A percentile compares a stretch with the other conserved stretches of the same genome.
Conservation (phyloP, 2,113 vertebrate species). For the Istiophorus platypterus region DNA sequence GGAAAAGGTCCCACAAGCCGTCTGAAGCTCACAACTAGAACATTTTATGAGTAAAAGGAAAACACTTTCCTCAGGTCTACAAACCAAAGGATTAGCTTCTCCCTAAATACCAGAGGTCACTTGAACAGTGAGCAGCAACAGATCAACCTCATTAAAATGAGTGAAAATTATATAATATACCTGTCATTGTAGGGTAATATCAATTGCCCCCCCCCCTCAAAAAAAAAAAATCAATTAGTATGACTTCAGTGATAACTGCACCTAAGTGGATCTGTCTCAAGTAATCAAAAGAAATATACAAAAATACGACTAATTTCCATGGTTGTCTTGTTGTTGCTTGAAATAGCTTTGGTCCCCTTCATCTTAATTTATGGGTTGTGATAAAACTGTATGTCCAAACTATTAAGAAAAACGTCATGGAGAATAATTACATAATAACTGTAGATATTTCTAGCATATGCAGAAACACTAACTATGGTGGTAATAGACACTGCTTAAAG, state of each 20-base stretch:
- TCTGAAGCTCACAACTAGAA: constrained; percentile 41
- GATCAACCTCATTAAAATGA: background rate
- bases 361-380: background rate
- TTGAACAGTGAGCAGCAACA: constrained; percentile 18
- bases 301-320: background rate
- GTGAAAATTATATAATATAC: background rate
- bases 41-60: constrained; percentile 23
- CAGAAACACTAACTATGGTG: no score
- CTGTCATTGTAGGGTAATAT: background rate
- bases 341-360: background rate
- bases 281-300: background rate
- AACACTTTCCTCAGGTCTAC: constrained; percentile 23
- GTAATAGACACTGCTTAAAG: no score
- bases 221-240: background rate
- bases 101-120: constrained; percentile 14
- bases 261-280: background rate
- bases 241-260: background rate
- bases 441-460: background rate
- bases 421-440: background rate
- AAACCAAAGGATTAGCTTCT: constrained; percentile 31
- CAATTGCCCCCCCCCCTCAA: background rate
- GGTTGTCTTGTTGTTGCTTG: background rate
- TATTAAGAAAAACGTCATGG: background rate
- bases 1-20: constrained; percentile 36
- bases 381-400: constrained; percentile 17